phyloP scores from a whole-genome alignment of 2,888 invertebrate genomes.

The Drosophila multiciliata region DNA sequence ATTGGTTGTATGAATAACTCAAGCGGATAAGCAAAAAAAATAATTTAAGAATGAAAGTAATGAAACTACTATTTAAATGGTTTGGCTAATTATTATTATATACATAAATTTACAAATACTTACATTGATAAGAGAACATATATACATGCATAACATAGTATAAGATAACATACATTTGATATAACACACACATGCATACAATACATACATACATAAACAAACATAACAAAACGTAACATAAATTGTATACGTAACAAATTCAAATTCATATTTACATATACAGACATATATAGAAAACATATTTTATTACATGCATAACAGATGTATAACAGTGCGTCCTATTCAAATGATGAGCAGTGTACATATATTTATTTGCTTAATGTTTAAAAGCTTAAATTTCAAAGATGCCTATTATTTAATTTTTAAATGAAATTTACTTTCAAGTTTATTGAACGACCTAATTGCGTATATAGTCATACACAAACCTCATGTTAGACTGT shows the following conservation, averaged over 20 bases:
- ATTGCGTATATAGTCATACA: constrained; percentile 1
- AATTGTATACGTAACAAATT: too few species aligned
- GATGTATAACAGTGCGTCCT: background rate
- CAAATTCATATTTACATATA: too few species aligned
- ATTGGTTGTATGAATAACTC: constrained; percentile 11
- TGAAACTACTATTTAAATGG: background rate
- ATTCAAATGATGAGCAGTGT: background rate
- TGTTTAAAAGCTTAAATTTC: background rate
- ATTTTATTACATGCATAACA: too few species aligned
- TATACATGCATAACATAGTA: background rate
- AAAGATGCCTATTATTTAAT: background rate
- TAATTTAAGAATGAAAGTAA: constrained; percentile 20
- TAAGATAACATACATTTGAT: too few species aligned
- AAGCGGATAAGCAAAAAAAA: background rate
- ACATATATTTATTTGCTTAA: background rate
- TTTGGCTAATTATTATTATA: too few species aligned
- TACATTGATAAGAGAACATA: background rate
- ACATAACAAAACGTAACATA: background rate
- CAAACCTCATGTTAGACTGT: constrained; percentile 5
- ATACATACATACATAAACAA: too few species aligned
- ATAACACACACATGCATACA: too few species aligned
- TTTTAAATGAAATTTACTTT: background rate
- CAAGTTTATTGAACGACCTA: constrained; percentile 55
- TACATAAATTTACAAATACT: too few species aligned
- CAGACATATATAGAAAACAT: too few species aligned